Evolutionary conservation across 2,888 invertebrate species (phyloP).

Genomic region (Chrysolina americana): DNA sequence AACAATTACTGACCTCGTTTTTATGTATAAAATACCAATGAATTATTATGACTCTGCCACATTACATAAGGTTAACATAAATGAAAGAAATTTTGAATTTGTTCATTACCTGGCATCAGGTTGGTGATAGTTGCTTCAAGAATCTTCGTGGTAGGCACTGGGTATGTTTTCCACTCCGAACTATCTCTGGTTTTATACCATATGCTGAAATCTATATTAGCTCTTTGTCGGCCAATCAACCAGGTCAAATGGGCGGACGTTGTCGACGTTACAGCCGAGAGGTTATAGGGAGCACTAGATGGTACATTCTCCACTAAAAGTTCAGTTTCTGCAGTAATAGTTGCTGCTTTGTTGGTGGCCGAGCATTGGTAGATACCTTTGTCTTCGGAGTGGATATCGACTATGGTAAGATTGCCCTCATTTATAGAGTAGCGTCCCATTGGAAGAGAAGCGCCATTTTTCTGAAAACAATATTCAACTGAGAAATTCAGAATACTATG

Average conservation of each 20-base stretch:
- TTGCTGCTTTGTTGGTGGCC: slow-evolving; percentile 90
- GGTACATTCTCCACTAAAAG: slow-evolving; percentile 88
- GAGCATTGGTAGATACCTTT: slow-evolving; percentile 89
- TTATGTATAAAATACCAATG: no score
- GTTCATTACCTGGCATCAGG: slow-evolving; percentile 76
- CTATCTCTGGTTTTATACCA: slow-evolving; percentile 87
- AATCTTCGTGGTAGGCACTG: slow-evolving; percentile 79
- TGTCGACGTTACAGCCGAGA: slow-evolving; percentile 82
- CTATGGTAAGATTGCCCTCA: slow-evolving; percentile 88
- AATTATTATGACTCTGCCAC: no score
- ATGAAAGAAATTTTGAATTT: background rate
- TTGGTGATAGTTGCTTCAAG: slow-evolving; percentile 86
- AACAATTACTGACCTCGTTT: no score
- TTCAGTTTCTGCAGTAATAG: slow-evolving; percentile 85
- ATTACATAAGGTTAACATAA: no score
- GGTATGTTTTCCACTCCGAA: slow-evolving; percentile 88
- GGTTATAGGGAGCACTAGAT: slow-evolving; percentile 91
- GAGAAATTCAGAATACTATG: no score
- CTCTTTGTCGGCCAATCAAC: slow-evolving; percentile 86
- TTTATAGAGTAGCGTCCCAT: slow-evolving; percentile 77
- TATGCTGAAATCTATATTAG: slow-evolving; percentile 85
- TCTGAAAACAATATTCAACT: slow-evolving; percentile 69
- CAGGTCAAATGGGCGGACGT: slow-evolving; percentile 85
- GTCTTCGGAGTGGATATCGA: slow-evolving; percentile 86
- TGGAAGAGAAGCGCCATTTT: slow-evolving; percentile 82